phyloP scores from a whole-genome alignment of 1,140 invertebrate genomes.

The Platyscapa corneri region DNA sequence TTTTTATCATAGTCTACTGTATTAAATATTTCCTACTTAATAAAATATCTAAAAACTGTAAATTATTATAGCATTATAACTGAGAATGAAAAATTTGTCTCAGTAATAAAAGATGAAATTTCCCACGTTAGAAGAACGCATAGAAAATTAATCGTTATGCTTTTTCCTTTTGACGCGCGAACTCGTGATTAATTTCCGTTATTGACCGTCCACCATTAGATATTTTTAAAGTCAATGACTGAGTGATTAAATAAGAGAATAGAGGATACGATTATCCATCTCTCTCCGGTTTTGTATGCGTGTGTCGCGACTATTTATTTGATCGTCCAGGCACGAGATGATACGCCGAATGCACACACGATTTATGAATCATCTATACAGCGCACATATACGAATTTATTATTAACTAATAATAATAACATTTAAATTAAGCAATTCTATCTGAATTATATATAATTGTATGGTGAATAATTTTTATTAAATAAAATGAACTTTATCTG shows the following conservation, averaged over 20 bases:
- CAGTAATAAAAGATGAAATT: not conserved
- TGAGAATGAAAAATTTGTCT: not conserved
- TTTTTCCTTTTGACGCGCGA: not conserved
- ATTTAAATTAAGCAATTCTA: not conserved
- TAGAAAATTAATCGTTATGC: not conserved
- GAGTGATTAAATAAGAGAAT: conserved; percentile 57
- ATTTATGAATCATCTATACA: not conserved
- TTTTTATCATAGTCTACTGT: not conserved
- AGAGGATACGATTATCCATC: not conserved
- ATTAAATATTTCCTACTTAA: not conserved
- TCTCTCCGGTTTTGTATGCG: not conserved
- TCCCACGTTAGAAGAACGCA: not conserved
- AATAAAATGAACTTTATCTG: not conserved
- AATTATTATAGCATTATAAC: not conserved
- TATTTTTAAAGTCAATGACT: conserved; percentile 68
- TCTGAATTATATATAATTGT: not conserved
- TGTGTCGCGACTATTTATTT: not conserved
- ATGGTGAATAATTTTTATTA: not conserved
- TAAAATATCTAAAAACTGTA: not conserved
- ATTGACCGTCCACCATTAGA: conserved; percentile 54
- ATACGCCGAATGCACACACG: not conserved
- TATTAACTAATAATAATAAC: not conserved
- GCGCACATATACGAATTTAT: not conserved
- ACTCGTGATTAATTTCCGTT: conserved; percentile 27
- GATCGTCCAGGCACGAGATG: not conserved